Conservation (phyloP, 2,888 invertebrate genomes). For the Agrochola litura region DNA sequence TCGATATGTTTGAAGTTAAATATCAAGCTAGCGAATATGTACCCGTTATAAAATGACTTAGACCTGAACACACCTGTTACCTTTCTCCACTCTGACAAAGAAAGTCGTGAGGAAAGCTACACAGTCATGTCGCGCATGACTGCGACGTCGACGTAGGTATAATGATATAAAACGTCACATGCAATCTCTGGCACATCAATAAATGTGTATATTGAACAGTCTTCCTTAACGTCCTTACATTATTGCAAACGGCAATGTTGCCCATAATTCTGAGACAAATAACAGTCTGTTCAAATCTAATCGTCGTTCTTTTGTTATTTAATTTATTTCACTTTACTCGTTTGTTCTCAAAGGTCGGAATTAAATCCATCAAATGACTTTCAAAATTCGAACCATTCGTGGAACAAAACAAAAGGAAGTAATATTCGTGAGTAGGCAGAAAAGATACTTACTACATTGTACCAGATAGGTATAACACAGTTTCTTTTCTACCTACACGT, state of each 20-base stretch:
- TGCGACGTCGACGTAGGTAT: conserved; percentile 13
- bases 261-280: neutral
- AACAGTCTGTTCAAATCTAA: neutral
- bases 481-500: neutral
- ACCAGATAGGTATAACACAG: neutral
- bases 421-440: neutral
- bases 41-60: neutral
- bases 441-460: no score
- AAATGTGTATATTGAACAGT: neutral
- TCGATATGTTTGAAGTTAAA: neutral
- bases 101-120: neutral
- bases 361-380: neutral
- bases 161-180: neutral
- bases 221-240: neutral
- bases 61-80: neutral
- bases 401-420: neutral
- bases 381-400: neutral
- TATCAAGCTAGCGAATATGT: neutral
- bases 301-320: neutral
- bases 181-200: neutral
- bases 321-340: neutral
- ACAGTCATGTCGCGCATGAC: neutral
- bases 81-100: neutral
- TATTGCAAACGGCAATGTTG: neutral
- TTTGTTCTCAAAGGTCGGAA: neutral